Evolutionary conservation across 2,113 vertebrate species (phyloP).

Genomic region (Hemiprocne comata): DNA sequence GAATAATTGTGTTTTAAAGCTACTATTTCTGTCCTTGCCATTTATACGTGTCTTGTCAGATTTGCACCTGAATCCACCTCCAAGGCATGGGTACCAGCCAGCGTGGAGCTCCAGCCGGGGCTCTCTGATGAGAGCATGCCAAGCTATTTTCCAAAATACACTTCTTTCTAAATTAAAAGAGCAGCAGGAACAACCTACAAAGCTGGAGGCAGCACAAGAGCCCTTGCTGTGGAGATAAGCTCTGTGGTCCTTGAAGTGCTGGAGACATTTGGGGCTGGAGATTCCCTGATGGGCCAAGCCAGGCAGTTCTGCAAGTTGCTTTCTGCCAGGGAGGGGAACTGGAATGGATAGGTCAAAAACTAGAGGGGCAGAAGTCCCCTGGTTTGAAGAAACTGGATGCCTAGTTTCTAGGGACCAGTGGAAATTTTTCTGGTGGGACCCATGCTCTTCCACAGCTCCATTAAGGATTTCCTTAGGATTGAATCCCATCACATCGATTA

Average conservation of each 20-base stretch:
- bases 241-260: not conserved
- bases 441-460: accelerated
- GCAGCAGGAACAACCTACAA: not conserved
- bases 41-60: constrained; percentile 41
- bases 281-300: not conserved
- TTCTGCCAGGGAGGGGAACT: not conserved
- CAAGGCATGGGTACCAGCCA: not conserved
- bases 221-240: not conserved
- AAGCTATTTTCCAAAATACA: not conserved
- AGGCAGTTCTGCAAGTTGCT: not conserved
- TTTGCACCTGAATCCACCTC: constrained; percentile 53
- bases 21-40: constrained; percentile 42
- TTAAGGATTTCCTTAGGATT: not conserved
- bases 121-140: not conserved
- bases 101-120: not conserved
- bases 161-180: constrained; percentile 3
- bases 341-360: not conserved
- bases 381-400: not conserved
- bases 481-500: not conserved
- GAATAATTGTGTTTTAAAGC: constrained; percentile 29
- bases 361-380: not conserved
- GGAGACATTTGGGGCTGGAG: not conserved
- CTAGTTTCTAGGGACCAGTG: not conserved
- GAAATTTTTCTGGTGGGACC: not conserved
- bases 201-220: not conserved